A percentile compares a stretch with the other conserved stretches of the same genome.
Conservation (phyloP, 2,797 vertebrate genomes). For the Lemur catta region DNA sequence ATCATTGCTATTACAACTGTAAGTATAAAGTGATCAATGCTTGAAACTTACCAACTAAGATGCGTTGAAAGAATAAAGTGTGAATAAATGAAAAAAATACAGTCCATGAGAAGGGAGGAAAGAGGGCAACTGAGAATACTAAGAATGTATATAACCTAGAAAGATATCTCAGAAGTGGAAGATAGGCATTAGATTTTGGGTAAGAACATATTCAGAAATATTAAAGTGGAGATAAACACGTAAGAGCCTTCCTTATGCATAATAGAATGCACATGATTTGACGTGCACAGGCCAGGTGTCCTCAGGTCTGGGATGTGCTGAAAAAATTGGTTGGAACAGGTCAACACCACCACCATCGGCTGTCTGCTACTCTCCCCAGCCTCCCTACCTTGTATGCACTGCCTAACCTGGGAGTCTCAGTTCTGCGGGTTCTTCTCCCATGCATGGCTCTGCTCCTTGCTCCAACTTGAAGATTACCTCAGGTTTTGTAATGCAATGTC, state of each 20-base stretch:
- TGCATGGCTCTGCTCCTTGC: slow-evolving; percentile 39
- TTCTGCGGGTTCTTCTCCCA: neutral
- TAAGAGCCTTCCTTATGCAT: neutral
- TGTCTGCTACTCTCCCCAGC: neutral
- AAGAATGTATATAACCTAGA: neutral
- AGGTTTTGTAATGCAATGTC: slow-evolving; percentile 39
- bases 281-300: neutral
- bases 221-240: neutral
- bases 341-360: neutral
- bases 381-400: neutral
- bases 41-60: neutral
- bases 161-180: neutral
- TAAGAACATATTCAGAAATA: neutral
- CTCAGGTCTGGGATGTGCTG: neutral
- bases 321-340: neutral
- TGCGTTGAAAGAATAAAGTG: neutral
- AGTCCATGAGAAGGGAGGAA: neutral
- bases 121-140: neutral
- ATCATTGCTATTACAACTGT: neutral
- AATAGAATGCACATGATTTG: neutral
- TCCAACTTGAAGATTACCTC: slow-evolving; percentile 62
- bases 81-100: neutral
- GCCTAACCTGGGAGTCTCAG: slow-evolving; percentile 8
- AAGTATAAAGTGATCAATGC: neutral
- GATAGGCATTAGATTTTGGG: neutral